A percentile compares a stretch with the other conserved stretches of the same genome.
Conservation (phyloP, 2,797 vertebrate genomes). For the Tragopan temminckii region DNA sequence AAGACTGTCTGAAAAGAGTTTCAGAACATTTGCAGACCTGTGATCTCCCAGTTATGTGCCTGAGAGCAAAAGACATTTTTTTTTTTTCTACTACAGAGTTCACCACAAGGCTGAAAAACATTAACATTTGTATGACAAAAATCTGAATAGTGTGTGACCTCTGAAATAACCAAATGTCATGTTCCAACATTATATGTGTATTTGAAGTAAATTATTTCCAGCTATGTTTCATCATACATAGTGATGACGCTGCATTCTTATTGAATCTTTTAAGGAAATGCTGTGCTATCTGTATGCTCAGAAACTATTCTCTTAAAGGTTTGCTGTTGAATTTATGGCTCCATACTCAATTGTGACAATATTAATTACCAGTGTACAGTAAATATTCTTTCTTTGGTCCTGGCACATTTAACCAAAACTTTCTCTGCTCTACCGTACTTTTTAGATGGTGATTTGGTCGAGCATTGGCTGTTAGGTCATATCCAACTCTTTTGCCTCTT, state of each 20-base stretch:
- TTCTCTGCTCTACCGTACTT: neutral
- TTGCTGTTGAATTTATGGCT: neutral
- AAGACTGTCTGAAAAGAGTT: neutral
- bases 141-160: neutral
- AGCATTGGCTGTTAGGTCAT: neutral
- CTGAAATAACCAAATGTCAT: neutral
- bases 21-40: neutral
- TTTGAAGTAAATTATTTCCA: neutral
- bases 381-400: neutral
- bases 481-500: neutral
- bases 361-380: neutral
- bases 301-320: neutral
- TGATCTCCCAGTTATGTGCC: neutral
- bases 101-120: neutral
- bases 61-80: neutral
- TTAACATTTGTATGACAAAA: neutral
- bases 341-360: neutral
- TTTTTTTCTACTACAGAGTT: neutral
- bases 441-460: neutral
- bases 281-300: neutral
- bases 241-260: neutral
- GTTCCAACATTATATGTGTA: neutral
- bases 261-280: neutral
- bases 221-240: neutral
- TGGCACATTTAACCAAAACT: neutral